Evolutionary conservation across 2,797 vertebrate genomes (phyloP).

Genomic region (Bradypus variegatus): DNA sequence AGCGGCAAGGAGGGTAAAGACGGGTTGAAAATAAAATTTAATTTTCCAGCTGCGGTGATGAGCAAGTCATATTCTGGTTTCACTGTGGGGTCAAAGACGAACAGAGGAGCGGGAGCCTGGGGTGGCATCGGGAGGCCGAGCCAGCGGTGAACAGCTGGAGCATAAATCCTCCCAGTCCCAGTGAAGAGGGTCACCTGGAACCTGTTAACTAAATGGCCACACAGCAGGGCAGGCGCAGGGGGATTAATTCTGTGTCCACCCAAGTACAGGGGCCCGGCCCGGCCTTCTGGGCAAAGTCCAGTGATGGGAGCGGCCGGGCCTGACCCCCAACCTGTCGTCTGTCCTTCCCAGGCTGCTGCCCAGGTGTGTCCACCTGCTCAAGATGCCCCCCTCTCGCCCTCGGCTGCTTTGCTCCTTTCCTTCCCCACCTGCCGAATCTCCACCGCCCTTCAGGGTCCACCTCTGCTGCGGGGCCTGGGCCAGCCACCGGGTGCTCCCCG

Average conservation of each 20-base stretch:
- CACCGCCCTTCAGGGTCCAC: fast-evolving
- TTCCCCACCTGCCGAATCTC: not conserved
- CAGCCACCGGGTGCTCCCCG: fast-evolving
- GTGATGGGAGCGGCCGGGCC: not conserved
- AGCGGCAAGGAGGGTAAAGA: slow-evolving; percentile 63
- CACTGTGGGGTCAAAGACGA: slow-evolving; percentile 22
- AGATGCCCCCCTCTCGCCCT: fast-evolving
- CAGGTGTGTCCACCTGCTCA: not conserved
- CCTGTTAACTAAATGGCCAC: not conserved
- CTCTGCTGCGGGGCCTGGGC: too few species aligned
- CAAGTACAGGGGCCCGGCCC: not conserved
- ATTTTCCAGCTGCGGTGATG: slow-evolving; percentile 58
- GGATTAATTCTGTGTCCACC: not conserved
- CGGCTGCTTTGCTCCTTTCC: not conserved
- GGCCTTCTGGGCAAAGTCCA: too few species aligned
- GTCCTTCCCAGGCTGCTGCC: fast-evolving
- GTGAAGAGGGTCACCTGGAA: not conserved
- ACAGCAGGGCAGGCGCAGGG: not conserved
- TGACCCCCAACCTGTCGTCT: too few species aligned
- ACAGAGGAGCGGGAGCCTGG: not conserved
- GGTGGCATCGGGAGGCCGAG: fast-evolving
- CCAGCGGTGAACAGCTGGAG: fast-evolving
- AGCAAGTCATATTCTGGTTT: slow-evolving; percentile 37
- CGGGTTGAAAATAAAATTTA: slow-evolving; percentile 67
- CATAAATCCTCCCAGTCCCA: not conserved